Evolutionary conservation across 1,140 invertebrate genomes (phyloP).

Genomic region (Caerostris extrusa): DNA sequence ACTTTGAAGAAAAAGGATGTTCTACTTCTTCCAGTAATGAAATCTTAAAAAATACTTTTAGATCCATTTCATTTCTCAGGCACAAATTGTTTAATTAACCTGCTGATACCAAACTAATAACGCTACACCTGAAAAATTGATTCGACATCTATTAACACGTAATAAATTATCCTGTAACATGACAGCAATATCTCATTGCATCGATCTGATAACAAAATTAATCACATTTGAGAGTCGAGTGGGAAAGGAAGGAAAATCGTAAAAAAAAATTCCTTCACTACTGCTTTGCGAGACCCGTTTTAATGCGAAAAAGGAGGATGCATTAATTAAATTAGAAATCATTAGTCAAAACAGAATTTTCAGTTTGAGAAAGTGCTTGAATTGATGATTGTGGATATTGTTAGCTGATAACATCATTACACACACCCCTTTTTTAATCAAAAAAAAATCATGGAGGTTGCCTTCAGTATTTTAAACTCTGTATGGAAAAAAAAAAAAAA

Average conservation of each 20-base stretch:
- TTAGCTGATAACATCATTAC: slow-evolving; percentile 30
- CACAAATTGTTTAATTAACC: slow-evolving; percentile 10
- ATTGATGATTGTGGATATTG: not conserved
- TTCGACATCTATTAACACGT: slow-evolving; percentile 32
- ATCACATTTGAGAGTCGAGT: not conserved
- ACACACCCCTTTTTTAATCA: not conserved
- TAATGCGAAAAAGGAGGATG: not conserved
- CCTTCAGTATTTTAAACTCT: too few relatives aligned
- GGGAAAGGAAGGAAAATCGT: not conserved
- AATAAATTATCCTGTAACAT: not conserved
- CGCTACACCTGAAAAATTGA: not conserved
- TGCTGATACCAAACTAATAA: not conserved
- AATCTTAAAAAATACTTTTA: too few relatives aligned
- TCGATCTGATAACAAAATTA: slow-evolving; percentile 3
- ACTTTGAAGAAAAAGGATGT: too few relatives aligned
- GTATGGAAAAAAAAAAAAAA: too few relatives aligned
- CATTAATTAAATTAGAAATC: slow-evolving; percentile 40
- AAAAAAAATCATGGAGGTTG: too few relatives aligned
- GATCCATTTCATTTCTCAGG: not conserved
- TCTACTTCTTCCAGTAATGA: too few relatives aligned
- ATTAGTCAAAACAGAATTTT: slow-evolving; percentile 3
- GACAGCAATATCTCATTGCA: not conserved
- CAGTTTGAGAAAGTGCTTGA: not conserved
- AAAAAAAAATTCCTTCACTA: slow-evolving; percentile 5
- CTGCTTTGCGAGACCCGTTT: not conserved